These are phyloP conservation scores for Gila orcuttii DNA, from an alignment of 2,113 vertebrate genomes.

Conservation along the genomic window DNA sequence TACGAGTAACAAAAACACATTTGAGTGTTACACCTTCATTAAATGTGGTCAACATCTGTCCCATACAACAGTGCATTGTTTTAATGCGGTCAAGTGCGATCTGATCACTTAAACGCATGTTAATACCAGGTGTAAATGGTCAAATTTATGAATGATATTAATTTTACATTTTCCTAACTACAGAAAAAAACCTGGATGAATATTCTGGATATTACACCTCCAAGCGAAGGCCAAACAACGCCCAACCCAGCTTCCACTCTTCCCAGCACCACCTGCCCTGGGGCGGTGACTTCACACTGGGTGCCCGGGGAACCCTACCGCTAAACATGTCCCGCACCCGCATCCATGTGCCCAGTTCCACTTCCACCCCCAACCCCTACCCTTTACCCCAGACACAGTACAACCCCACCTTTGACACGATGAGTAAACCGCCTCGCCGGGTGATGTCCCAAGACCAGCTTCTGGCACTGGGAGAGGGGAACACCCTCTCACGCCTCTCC, in stretches of 20 bases:
- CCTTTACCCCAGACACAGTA: conserved; percentile 71
- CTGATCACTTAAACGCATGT: not conserved
- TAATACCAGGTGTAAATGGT: not conserved
- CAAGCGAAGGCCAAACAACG: conserved; percentile 78
- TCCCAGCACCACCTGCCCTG: conserved; percentile 79
- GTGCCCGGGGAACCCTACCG: conserved; percentile 82
- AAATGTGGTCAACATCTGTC: not conserved
- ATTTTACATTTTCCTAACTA: conserved; percentile 17
- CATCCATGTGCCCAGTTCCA: conserved; percentile 70
- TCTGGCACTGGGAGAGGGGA: conserved; percentile 74
- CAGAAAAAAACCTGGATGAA: conserved; percentile 90
- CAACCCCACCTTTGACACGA: conserved; percentile 57
- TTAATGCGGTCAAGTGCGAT: not conserved
- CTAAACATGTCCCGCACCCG: conserved; percentile 77
- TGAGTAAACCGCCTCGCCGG: conserved; percentile 72
- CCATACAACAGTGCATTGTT: not conserved
- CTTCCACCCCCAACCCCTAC: conserved; percentile 78
- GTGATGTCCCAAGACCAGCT: conserved; percentile 91
- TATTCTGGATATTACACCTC: conserved; percentile 82
- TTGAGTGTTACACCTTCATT: not conserved
- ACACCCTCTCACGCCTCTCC: conserved; percentile 73
- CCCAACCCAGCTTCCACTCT: conserved; percentile 76
- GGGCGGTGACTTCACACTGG: conserved; percentile 74
- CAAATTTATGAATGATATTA: not conserved
- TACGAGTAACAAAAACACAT: not conserved